Base-by-base conservation (phyloP, 2,797 vertebrate genomes). In the Cuniculus paca region DNA sequence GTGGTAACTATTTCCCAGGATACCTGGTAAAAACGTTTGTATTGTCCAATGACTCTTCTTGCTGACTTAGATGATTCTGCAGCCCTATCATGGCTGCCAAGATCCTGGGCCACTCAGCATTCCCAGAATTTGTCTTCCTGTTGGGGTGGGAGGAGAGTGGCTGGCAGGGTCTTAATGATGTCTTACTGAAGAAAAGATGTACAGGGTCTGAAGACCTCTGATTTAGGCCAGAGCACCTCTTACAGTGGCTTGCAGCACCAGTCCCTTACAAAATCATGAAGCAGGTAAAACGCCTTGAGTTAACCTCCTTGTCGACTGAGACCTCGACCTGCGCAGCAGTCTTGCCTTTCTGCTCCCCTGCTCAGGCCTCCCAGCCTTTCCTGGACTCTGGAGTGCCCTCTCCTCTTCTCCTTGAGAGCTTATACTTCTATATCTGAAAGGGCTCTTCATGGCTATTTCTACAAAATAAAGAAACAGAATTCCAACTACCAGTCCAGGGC, bases 21-120 rank as follows among this genome's bases (percentile, higher is more conserved):
- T 94, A 81, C 52, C 80, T 61, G 34, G 26, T 42, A 14, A 80
- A 95, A 96, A 16, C 45, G 68, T 54, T n/a, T 91, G 28, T 45
- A 31, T 94, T 70, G 2, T 56, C 31, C 22, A 65, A 10, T 17
- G 87, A 8, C 14, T 39, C 42, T 52, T 80, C 63, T 90, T 17
- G 2, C 36, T 78, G 52, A 87, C 74, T 81, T 31, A 84, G 24
- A 58, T 78, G 70, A 56, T 87, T 96, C 85, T 88, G 17, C 22
- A 61, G n/a, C 9, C n/a, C 2, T 5, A 2, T 11, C 58, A 36
- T 2, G 11, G 45, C 24, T 75, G 1, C 31, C 1, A 4, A 87
- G 65, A 31, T 1, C 24, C 1, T 12, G 31, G n/a, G 17, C 24
- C 22, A 60, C 24, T 5, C 1, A 14, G n/a, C 22, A 34, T 45